Conservation (phyloP, 2,113 vertebrate species). For the Cavia aperea region DNA sequence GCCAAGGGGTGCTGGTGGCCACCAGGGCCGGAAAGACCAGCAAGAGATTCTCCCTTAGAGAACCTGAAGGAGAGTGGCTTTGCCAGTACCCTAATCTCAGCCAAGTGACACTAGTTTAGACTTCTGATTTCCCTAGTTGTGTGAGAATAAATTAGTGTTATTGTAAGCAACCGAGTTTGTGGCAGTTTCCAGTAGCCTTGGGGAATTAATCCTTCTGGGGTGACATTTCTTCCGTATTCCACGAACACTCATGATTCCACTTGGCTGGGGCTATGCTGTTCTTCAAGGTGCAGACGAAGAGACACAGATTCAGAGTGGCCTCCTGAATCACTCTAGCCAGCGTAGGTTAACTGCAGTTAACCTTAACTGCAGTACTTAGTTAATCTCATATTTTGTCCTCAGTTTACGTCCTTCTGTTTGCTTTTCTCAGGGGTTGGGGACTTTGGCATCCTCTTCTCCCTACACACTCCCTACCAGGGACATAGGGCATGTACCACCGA, state of each 20-base stretch:
- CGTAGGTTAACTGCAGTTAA: no score
- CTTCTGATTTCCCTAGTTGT: background rate
- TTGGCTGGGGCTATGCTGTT: fast-evolving
- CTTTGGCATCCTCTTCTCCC: no score
- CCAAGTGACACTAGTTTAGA: background rate
- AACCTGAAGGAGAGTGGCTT: fast-evolving
- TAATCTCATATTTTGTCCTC: background rate
- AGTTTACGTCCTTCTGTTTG: background rate
- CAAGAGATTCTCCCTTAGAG: background rate
- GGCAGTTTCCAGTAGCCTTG: background rate
- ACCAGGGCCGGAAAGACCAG: background rate
- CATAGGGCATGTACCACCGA: background rate
- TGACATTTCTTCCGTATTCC: background rate
- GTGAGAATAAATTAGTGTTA: background rate
- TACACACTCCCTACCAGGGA: background rate
- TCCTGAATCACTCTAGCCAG: background rate
- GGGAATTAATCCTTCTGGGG: background rate
- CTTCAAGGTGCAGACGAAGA: background rate
- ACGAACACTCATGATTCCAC: background rate
- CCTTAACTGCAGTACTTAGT: background rate
- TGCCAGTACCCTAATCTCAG: background rate
- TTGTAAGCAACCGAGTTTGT: background rate
- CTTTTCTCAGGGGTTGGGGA: background rate
- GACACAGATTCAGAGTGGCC: background rate
- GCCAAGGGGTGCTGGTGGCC: background rate